Evolutionary conservation across 2,888 invertebrate species (phyloP), one percentile per base, ranked within the genome.

Genomic region (Sinohyriopsis cumingii): DNA sequence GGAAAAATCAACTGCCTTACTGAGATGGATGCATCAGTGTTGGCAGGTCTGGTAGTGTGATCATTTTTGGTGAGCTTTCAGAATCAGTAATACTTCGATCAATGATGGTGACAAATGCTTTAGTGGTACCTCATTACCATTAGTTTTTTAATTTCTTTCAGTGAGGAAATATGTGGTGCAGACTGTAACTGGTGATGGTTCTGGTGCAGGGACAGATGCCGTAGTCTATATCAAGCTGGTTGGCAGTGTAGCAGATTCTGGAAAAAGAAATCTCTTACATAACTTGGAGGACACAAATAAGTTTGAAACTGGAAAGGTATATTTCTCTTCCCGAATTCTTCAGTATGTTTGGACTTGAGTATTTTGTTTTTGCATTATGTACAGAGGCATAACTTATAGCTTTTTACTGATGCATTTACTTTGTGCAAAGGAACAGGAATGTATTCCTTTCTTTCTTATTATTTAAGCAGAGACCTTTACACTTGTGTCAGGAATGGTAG

Each of bases 301-400:
- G 72, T 88, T 88, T 76, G 79, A 82, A 66, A 72, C 78, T 24
- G 86, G 86, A 72, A 80, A 80, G 82, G 88, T 86, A 74, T 63
- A 78, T 64, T 55, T 55, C 24, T 3, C n/a, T 56, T 63, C 12
- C n/a, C 7, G 33, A 19, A 28, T 18, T 33, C 33, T 20, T 63
- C 24, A 22, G 19, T 57, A 20, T 60, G 20, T 22, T 55, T 53
- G 22, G n/a, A 25, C 22, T 59, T 69, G 0, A 22, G 6, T 22
- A 18, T 33, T 15, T 56, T 57, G n/a, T 56, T 22, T 68, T 57
- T 22, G 3, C 4, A 60, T 19, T 45, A 45, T 12, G 45, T 45
- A 15, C 45, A 15, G 15, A 33, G 15, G 45, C 45, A 15, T 12
- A 45, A 3, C 12, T 45, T 45, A 45, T 45, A 45, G 45, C 45